Evolutionary conservation across 2,888 invertebrate species (phyloP).

Genomic region (Thera obeliscata): DNA sequence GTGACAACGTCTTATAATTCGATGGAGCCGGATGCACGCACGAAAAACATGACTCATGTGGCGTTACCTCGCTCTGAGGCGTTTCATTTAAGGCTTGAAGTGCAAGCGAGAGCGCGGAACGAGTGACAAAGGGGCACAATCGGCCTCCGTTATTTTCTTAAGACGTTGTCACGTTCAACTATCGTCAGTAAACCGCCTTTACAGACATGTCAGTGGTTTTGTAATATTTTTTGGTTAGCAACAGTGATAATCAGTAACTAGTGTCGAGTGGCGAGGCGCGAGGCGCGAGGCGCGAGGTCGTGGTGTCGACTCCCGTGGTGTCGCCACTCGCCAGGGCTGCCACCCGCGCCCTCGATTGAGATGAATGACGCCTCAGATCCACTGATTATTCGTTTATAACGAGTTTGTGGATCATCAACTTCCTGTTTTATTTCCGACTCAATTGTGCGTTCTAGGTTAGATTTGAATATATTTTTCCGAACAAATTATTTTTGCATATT

Average conservation of each 20-base stretch:
- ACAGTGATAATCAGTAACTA: background rate
- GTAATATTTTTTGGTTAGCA: too few relatives aligned
- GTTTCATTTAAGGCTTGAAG: too few relatives aligned
- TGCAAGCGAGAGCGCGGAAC: too few relatives aligned
- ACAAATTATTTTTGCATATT: background rate
- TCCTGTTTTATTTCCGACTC: constrained; percentile 13
- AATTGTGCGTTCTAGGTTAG: background rate
- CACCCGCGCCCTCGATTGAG: constrained; percentile 15
- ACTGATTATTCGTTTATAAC: constrained; percentile 36
- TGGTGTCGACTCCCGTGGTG: background rate
- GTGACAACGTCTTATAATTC: too few relatives aligned
- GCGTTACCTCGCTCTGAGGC: too few relatives aligned
- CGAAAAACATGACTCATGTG: too few relatives aligned
- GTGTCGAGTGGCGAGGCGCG: background rate
- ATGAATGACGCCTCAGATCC: constrained; percentile 28
- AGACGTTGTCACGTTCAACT: too few relatives aligned
- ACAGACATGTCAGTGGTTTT: too few relatives aligned
- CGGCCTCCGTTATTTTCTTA: too few relatives aligned
- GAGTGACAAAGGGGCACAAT: too few relatives aligned
- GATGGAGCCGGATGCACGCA: too few relatives aligned
- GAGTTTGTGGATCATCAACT: constrained; percentile 32
- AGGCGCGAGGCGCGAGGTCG: background rate
- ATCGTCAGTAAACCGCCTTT: too few relatives aligned
- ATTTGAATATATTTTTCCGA: background rate
- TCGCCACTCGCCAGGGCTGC: constrained; percentile 4